Base-by-base conservation (phyloP, 2,888 invertebrate genomes). In the Cheilosia vulpina region DNA sequence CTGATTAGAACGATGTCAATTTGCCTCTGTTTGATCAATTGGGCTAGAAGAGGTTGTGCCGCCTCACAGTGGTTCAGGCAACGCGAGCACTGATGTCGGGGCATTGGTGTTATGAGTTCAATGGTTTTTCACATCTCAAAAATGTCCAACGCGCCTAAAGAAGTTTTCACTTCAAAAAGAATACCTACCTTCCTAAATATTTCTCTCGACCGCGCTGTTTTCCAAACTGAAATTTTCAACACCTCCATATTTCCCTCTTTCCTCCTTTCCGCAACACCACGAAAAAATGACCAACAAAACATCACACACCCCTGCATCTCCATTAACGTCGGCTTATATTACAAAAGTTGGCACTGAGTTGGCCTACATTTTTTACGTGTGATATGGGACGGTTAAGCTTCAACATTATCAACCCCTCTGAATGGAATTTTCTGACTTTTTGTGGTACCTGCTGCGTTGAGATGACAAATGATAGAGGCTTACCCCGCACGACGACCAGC, bases 391-490 rank as follows among this genome's bases (percentile, higher is more conserved):
- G 9, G 50, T 45, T 63, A 45, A 66, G 38, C 55, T 68, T 41
- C 19, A 76, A 55, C 57, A 57, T 76, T 71, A 82, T 58, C 71
- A 71, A 60, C 52, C 63, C 21, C 13, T 15, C 5, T 2, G 15
- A 5, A 45, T 24, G 53, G 17, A 68, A 75, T 19, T 73, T 72
- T 57, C 53, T 62, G 55, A 71, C 82, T 65, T 62, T 19, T 34
- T 45, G 63, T 21, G 80, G 65, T 84, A 84, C 84, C 84, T 80
- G 84, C 84, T 84, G 84, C 66, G 79, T 71, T 76, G 80, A 84
- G 75, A 84, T 84, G 84, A 84, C 80, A 84, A 80, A 84, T 84
- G 84, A 80, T 75, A 80, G 75, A 72, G 60, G 71, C 73, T 71
- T 75, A 38, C 50, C 60, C 65, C 65, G 15, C 63, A 43, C 53